phyloP scores from a whole-genome alignment of 2,113 vertebrate species.

The Macaca nemestrina region DNA sequence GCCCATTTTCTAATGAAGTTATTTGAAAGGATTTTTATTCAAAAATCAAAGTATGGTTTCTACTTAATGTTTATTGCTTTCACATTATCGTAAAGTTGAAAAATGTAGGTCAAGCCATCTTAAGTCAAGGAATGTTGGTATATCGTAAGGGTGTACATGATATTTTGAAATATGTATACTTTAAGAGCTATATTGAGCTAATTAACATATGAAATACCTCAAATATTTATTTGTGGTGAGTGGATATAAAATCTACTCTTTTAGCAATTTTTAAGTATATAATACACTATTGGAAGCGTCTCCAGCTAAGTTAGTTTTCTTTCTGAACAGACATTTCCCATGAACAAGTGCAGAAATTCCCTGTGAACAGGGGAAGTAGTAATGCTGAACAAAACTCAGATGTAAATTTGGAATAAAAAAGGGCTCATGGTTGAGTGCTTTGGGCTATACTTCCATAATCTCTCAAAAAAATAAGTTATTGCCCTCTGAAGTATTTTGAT shows the following conservation, averaged over 20 bases:
- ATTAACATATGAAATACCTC: neutral
- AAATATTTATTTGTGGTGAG: neutral
- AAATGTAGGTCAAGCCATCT: neutral
- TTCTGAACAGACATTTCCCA: neutral
- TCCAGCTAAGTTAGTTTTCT: neutral
- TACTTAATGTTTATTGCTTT: neutral
- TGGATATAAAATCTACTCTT: neutral
- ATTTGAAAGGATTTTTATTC: neutral
- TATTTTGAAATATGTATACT: neutral
- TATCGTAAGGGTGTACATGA: neutral
- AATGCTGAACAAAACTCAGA: neutral
- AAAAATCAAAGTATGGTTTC: neutral
- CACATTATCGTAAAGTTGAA: neutral
- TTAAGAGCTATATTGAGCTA: neutral
- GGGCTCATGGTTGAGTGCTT: neutral
- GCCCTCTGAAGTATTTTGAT: neutral
- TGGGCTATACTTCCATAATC: neutral
- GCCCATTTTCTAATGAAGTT: neutral
- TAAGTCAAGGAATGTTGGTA: neutral
- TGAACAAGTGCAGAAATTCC: neutral
- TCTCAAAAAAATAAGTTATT: neutral
- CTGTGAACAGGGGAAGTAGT: neutral
- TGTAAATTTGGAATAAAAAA: neutral
- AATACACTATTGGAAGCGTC: neutral
- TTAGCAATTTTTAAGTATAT: neutral